Base-by-base conservation (phyloP, 2,113 vertebrate species). In the Ctenodactylus gundi region DNA sequence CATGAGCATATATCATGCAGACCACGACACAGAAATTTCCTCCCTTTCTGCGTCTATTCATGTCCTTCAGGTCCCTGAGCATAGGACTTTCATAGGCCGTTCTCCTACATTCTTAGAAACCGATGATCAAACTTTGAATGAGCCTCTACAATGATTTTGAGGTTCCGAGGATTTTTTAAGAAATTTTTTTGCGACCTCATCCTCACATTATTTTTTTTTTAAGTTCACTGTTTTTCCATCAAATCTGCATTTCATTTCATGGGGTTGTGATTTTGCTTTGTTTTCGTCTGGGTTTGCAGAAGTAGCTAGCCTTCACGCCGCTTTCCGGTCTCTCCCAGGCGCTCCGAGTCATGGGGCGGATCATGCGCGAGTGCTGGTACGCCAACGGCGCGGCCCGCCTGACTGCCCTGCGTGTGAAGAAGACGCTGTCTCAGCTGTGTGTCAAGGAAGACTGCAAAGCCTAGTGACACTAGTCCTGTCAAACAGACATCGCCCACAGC, bases 311-410 rank as follows among this genome's bases (percentile, higher is more conserved):
- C 34, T 41, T 25, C 85, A 83, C 84, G 21, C 7, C 76, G 1
- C 84, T 76, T 70, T 36, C 85, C 0, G 68, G 23, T 70, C 53
- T 81, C 58, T 84, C 64, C 6, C 95, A 99, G 99, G 99, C 99
- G 0, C 98, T 99, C 94, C 98, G 99, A 60, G 98, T 99, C 68
- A 99, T 99, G 98, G 99, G 99, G 65, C 98, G 99, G 95, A 97
- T 99, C 93, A 99, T 99, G 99, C 98, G 99, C 0, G 99, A 99
- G 94, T 99, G 99, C 96, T 99, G 99, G 99, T 98, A 99, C 1
- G 93, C 98, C 97, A 99, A 98, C 53, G 98, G 98, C 0, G 98
- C 99, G 0, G 99, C 99, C 0, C 99, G 99, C 0, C 98, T 99
- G 53, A 99, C 99, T 0, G 99, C 99, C 1, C 99, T 99, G 90